Conservation (phyloP, 35 echinoderm and acorn worm genomes). For the Stichopus chloronotus region DNA sequence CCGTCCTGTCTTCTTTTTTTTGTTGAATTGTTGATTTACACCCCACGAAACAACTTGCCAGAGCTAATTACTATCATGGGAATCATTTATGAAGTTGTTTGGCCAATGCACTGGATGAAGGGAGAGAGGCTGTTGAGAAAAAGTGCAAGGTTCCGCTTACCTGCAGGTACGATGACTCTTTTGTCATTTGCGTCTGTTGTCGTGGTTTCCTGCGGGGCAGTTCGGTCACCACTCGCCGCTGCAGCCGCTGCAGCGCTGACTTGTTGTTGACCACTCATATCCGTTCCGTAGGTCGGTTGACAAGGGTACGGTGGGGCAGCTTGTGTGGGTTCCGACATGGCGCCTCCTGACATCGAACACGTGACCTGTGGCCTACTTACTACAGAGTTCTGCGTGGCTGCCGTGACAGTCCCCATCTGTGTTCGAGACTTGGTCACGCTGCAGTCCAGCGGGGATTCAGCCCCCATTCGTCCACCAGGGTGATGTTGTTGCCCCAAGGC, state of each 20-base stretch:
- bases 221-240: conserved; percentile 52
- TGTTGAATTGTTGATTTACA: too few relatives aligned
- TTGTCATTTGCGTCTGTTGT: conserved; percentile 80
- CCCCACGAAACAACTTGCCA: too few relatives aligned
- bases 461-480: conserved; percentile 58
- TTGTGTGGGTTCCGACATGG: conserved; percentile 76
- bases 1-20: too few relatives aligned
- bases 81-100: too few relatives aligned
- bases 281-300: conserved; percentile 68
- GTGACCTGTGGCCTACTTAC: conserved; percentile 55
- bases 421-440: conserved; percentile 78
- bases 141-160: conserved; percentile 59
- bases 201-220: conserved; percentile 52
- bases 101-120: too few relatives aligned
- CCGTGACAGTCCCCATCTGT: conserved; percentile 52
- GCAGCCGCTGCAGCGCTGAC: background rate
- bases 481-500: conserved; percentile 24
- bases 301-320: conserved; percentile 87
- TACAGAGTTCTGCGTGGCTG: conserved; percentile 28
- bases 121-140: too few relatives aligned
- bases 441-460: conserved; percentile 88
- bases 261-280: conserved; percentile 20
- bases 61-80: too few relatives aligned
- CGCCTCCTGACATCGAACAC: conserved; percentile 45
- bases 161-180: conserved; percentile 91